Evolutionary conservation across 2,797 vertebrate genomes (phyloP).

Genomic region (Choloepus didactylus): DNA sequence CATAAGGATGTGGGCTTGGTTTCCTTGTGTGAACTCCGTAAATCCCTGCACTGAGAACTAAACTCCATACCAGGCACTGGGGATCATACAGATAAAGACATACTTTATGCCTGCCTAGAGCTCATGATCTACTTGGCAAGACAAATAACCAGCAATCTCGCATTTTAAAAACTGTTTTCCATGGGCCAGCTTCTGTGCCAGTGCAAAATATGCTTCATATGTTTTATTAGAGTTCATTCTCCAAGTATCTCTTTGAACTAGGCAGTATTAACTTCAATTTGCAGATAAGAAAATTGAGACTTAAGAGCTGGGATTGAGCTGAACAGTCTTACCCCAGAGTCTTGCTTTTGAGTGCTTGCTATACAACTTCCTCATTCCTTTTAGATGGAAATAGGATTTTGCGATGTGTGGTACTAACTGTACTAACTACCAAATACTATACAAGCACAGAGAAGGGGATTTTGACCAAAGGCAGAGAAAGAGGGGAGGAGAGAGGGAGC

Average conservation of each 20-base stretch:
- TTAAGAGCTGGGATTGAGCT: background rate
- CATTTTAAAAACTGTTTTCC: background rate
- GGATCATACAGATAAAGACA: background rate
- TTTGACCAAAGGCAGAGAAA: background rate
- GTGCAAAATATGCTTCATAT: background rate
- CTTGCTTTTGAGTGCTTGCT: background rate
- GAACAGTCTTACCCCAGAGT: background rate
- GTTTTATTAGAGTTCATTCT: background rate
- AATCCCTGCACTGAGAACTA: background rate
- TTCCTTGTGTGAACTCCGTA: background rate
- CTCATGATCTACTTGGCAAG: background rate
- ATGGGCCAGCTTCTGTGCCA: background rate
- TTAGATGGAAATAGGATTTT: background rate
- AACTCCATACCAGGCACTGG: background rate
- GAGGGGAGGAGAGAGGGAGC: background rate
- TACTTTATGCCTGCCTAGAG: background rate
- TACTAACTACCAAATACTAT: too few species aligned
- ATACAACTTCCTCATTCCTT: too few species aligned
- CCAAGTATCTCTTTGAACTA: background rate
- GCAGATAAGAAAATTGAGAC: background rate
- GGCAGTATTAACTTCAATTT: background rate
- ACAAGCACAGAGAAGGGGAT: background rate
- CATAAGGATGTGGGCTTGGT: background rate
- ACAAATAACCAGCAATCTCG: background rate
- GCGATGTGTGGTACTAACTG: background rate